Base-by-base conservation (phyloP, 2,113 vertebrate genomes). In the Ptychochromis oligacanthus region DNA sequence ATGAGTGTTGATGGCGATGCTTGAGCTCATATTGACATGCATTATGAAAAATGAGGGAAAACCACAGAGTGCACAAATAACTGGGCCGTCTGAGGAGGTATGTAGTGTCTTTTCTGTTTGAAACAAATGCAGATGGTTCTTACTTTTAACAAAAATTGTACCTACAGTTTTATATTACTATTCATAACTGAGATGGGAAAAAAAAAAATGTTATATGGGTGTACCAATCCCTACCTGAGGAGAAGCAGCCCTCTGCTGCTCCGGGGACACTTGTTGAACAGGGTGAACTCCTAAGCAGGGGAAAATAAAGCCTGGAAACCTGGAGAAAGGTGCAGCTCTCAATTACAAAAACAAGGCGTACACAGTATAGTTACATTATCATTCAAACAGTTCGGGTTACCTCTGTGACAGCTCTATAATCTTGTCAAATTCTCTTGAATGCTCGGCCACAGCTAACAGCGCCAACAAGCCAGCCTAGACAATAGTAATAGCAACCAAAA, bases 251-350 rank as follows among this genome's bases (percentile, higher is more conserved):
- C 97, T 96, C 81, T 96, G 96, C 34, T 94, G 92, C 81, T 92
- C 95, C 3, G 95, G 82, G 5, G 95, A 93, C 65, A 92, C 78
- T 15, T 93, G 96, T 31, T 99, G 98, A 57, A 99, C 93, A 1
- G 98, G 98, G 79, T 99, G 98, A 75, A 99, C 94, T 70, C 98
- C 98, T 60, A 99, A 93, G 82, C 97, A 99, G 0, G 98, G 97
- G 58, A 96, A 92, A 22, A 99, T 92, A 83, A 98, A 97, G 17
- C 96, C 96, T 4, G 95, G 91, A 79, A 97, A 97, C 49, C 98
- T 99, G 7, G 4, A 6, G 28, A 17, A 40, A 28, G 10, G 56
- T 3, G 28, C n/a, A 79, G 57, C 17, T 1, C 1, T 64, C 12
- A 79, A n/a, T 40, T 38, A 57, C 2, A 24, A n/a, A 52, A 28